These are phyloP conservation scores for Embidobia sp. DNA, from an alignment of 2,888 invertebrate genomes.

Conservation along the genomic window DNA sequence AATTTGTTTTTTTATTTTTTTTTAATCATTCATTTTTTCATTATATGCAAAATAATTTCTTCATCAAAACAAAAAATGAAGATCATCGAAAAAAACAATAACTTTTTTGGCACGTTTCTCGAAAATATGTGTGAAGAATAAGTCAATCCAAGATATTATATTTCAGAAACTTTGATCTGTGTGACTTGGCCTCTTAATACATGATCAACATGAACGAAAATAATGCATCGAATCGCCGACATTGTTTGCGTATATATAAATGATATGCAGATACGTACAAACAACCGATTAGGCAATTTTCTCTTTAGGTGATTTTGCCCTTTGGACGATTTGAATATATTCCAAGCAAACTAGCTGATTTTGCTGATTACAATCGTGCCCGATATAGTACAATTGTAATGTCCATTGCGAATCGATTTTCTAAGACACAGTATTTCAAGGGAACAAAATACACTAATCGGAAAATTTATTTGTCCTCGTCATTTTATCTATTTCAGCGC, in stretches of 20 bases:
- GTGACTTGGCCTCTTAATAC: not conserved
- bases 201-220: not conserved
- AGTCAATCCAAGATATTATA: too few relatives aligned
- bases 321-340: slow-evolving; percentile 46
- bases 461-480: slow-evolving; percentile 4
- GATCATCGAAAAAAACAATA: too few relatives aligned
- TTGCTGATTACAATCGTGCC: slow-evolving; percentile 39
- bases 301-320: slow-evolving; percentile 38
- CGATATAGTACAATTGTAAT: slow-evolving; percentile 23
- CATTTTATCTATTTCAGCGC: too few relatives aligned
- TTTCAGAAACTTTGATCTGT: too few relatives aligned
- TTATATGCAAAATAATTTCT: too few relatives aligned
- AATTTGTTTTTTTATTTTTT: too few relatives aligned
- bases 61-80: too few relatives aligned
- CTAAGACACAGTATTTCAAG: slow-evolving; percentile 29
- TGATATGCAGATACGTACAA: slow-evolving; percentile 24
- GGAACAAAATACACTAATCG: slow-evolving; percentile 19
- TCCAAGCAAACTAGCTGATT: slow-evolving; percentile 53
- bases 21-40: too few relatives aligned
- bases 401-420: slow-evolving; percentile 47
- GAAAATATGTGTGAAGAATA: too few relatives aligned
- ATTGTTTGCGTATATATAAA: slow-evolving; percentile 22
- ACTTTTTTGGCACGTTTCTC: too few relatives aligned
- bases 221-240: slow-evolving; percentile 15
- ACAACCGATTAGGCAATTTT: slow-evolving; percentile 40